A percentile compares a stretch with the other conserved stretches of the same genome.
phyloP scores from a whole-genome alignment of 2,113 vertebrate genomes.

The Sylvicapra grimmia region DNA sequence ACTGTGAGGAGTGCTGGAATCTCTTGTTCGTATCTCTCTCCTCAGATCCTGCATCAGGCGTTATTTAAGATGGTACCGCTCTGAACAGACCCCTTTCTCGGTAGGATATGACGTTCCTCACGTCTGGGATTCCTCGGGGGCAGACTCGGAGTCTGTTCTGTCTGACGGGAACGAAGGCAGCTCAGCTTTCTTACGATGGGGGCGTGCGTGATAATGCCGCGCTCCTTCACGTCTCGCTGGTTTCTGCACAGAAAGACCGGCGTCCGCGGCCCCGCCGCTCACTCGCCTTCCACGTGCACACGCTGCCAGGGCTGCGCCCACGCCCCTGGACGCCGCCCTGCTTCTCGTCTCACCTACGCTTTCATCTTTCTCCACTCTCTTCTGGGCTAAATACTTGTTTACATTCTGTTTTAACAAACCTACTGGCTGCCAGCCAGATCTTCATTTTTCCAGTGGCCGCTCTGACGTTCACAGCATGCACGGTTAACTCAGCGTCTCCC shows the following conservation, averaged over 20 bases:
- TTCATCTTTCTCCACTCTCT: not conserved
- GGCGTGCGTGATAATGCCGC: rapidly evolving
- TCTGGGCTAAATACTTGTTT: not conserved
- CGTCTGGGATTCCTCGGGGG: not conserved
- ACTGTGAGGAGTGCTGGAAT: not conserved
- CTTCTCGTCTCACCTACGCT: not conserved
- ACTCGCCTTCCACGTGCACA: no score
- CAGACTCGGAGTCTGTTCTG: not conserved
- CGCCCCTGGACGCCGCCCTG: not conserved
- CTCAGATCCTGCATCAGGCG: not conserved
- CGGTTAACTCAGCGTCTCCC: not conserved
- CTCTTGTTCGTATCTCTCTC: not conserved
- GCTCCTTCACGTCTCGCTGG: no score
- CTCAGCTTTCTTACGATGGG: not conserved
- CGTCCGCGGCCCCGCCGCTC: not conserved
- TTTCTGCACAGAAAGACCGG: not conserved
- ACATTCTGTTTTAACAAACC: not conserved
- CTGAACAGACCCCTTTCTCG: not conserved
- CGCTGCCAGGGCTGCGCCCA: not conserved
- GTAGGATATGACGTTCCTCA: not conserved
- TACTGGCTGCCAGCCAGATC: not conserved
- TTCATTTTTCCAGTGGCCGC: not conserved
- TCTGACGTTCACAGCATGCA: not conserved
- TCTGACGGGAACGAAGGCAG: rapidly evolving
- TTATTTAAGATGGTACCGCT: no score